These are phyloP conservation scores for Mallateleia sp. DNA, from an alignment of 2,888 invertebrate genomes.

Conservation along the genomic window DNA sequence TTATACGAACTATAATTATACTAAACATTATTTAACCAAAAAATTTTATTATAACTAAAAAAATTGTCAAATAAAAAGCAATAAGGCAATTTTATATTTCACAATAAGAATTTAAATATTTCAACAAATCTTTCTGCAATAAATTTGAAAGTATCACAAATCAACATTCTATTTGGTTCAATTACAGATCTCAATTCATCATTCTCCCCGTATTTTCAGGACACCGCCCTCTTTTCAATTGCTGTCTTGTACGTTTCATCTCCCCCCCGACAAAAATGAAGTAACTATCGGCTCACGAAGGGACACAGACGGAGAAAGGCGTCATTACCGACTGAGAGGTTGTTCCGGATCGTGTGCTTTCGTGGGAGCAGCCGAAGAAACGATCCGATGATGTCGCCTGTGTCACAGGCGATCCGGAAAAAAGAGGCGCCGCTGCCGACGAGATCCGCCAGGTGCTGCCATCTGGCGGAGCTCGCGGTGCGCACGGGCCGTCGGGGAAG, in stretches of 20 bases:
- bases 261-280: conserved; percentile 27
- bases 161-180: no score
- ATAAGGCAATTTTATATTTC: no score
- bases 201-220: conserved; percentile 23
- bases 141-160: no score
- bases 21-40: no score
- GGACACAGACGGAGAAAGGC: conserved; percentile 52
- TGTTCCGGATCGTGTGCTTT: conserved; percentile 73
- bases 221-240: conserved; percentile 25
- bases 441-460: conserved; percentile 88
- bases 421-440: conserved; percentile 7
- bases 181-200: conserved; percentile 9
- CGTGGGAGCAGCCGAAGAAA: conserved; percentile 72
- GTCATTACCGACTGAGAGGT: conserved; percentile 82
- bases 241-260: conserved; percentile 9
- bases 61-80: no score
- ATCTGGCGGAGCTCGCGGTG: conserved; percentile 79
- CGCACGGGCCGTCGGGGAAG: conserved; percentile 54
- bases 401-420: conserved; percentile 62
- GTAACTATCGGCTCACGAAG: conserved; percentile 50
- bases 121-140: no score
- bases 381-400: conserved; percentile 79
- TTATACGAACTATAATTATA: no score
- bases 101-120: no score
- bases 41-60: no score